Conservation (phyloP, 2,797 vertebrate genomes). For the Ctenosaura bakeri region DNA sequence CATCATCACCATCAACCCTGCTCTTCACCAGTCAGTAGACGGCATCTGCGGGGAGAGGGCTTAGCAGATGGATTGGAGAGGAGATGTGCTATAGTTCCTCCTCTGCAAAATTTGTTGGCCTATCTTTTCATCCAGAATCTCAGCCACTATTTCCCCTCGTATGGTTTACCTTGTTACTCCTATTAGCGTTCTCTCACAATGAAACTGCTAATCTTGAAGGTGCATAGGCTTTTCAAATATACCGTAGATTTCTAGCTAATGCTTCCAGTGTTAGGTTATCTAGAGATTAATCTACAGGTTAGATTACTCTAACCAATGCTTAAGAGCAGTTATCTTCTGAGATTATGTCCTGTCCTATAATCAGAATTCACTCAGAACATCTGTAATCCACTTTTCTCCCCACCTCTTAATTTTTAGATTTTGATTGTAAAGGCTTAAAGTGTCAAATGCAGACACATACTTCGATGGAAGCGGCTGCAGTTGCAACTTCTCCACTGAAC, state of each 20-base stretch:
- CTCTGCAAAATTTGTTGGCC: too few species aligned
- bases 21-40: too few species aligned
- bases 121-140: not conserved
- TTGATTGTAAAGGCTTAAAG: slow-evolving; percentile 23
- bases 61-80: too few species aligned
- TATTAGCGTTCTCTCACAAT: slow-evolving; percentile 9
- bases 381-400: slow-evolving; percentile 28
- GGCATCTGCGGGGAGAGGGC: too few species aligned
- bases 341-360: slow-evolving; percentile 22
- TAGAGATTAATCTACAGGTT: slow-evolving; percentile 60
- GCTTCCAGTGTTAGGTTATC: slow-evolving; percentile 47
- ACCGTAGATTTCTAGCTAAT: slow-evolving; percentile 52
- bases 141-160: not conserved
- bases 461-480: slow-evolving; percentile 20
- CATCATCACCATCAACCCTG: too few species aligned
- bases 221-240: slow-evolving; percentile 35
- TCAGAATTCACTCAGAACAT: slow-evolving; percentile 41
- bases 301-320: slow-evolving; percentile 46
- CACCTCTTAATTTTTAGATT: slow-evolving; percentile 47
- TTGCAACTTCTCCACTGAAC: slow-evolving; percentile 7
- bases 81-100: too few species aligned
- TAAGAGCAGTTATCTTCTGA: slow-evolving; percentile 12
- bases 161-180: not conserved
- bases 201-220: slow-evolving; percentile 46
- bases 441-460: slow-evolving; percentile 20